Percentiles rank a stretch among this genome's conserved stretches.
Conservation (phyloP, 2,113 vertebrate species). For the Callipepla californica region DNA sequence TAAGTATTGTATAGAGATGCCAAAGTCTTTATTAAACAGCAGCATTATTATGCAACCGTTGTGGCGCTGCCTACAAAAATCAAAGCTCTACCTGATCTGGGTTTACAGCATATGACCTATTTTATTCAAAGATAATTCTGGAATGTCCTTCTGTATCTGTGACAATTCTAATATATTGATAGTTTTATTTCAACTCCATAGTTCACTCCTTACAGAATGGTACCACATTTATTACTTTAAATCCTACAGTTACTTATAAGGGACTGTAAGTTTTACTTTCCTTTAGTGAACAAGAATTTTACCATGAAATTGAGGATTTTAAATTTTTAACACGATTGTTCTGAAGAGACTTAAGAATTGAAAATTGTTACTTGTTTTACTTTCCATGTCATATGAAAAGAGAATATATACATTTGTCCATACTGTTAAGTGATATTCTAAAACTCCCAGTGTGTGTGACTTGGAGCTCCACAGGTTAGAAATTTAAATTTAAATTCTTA, state of each 20-base stretch:
- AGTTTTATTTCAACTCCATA: background rate
- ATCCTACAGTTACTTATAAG: background rate
- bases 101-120: constrained; percentile 46
- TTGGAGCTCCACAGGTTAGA: background rate
- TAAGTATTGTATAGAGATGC: background rate
- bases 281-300: background rate
- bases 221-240: background rate
- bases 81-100: constrained; percentile 16
- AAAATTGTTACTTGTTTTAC: background rate
- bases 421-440: background rate
- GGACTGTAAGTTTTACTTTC: background rate
- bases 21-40: constrained; percentile 23
- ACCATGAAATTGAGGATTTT: background rate
- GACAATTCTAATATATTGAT: background rate
- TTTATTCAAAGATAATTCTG: constrained; percentile 58
- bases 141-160: constrained; percentile 22
- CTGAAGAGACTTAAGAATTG: background rate
- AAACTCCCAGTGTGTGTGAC: background rate
- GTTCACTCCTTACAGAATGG: background rate
- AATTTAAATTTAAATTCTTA: background rate
- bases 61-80: background rate
- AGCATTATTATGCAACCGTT: constrained; percentile 33
- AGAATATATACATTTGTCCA: background rate
- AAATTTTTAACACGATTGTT: background rate
- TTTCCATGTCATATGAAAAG: background rate